A percentile compares a stretch with the other conserved stretches of the same genome.
Conservation (phyloP, 2,113 vertebrate genomes). For the Petrocephalus microphthalmus region DNA sequence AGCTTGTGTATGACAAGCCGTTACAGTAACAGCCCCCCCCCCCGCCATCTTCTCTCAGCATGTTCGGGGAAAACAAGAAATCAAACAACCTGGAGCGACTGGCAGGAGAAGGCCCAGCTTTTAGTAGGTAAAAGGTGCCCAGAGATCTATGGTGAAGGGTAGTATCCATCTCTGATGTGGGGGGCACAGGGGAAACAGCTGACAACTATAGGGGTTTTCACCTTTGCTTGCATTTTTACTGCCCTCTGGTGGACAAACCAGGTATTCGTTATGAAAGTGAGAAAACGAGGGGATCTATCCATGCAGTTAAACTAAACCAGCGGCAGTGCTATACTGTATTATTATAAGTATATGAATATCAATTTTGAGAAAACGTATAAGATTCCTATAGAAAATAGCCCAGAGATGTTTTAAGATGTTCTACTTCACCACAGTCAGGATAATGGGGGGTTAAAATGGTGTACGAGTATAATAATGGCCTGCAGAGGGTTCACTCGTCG, state of each 20-base stretch:
- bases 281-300: neutral
- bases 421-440: neutral
- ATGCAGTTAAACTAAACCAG: neutral
- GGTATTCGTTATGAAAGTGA: neutral
- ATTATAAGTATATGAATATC: neutral
- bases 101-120: constrained; percentile 23
- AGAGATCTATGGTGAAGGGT: neutral
- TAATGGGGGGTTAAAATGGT: neutral
- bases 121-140: constrained; percentile 29
- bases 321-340: neutral
- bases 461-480: neutral
- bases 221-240: constrained; percentile 11
- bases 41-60: neutral
- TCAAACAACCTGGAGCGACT: constrained; percentile 16
- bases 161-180: neutral
- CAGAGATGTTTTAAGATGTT: neutral
- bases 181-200: neutral
- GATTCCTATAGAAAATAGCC: neutral
- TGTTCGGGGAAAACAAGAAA: constrained; percentile 1
- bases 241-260: constrained; percentile 13
- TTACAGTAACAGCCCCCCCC: too few relatives aligned
- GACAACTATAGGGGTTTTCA: neutral
- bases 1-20: constrained; percentile 21
- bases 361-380: neutral
- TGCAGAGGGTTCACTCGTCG: neutral